Evolutionary conservation across 1,140 invertebrate species (phyloP), one percentile per base, ranked within the genome.

Genomic region (Brachionus rubens): DNA sequence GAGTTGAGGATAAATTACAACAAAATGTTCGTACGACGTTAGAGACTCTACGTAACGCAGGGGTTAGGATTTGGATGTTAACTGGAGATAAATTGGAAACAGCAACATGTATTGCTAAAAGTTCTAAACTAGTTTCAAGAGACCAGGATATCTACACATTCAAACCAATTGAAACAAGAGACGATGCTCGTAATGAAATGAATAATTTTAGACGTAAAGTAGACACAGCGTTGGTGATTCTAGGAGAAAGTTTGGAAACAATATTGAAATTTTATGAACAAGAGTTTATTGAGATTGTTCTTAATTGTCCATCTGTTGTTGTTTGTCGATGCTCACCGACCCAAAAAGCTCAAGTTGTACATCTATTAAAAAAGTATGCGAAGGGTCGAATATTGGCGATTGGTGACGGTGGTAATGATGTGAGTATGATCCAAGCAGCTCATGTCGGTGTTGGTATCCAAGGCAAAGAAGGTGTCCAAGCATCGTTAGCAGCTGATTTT

Each of bases 61-160:
- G 96, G 40, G 94, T 99, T 62, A 97, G 94, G 87, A 90, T 91
- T 82, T 99, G 97, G 97, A 99, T 99, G 97, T 86, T 99, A 77
- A 99, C 97, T 0, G 97, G 97, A 47, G 97, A 99, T 83, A 99
- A 99, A 85, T 82, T 98, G 62, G 97, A 99, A 86, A 99, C 97
- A 0, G 97, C 96, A 12, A 93, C 92, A 26, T 98, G 95, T 82
- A 99, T 99, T 81, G 96, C 96, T 1, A 97, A 98, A 83, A 96
- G 93, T 79, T 94, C 94, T 16, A 86, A 87, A 14, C 82, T 90
- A 16, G 93, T 97, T 47, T 91, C 92, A 0, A 89, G 90, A 26
- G 90, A 88, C 40, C 89, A 91, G 79, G 88, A 88, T 78, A 86
- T 91, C 19, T 68, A 92, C 81, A 88, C 90, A 70, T 95, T 92